Percentiles rank a stretch among this genome's conserved stretches.
These are phyloP conservation scores for Torymus texanus DNA, from an alignment of 2,888 invertebrate species.

Conservation along the genomic window DNA sequence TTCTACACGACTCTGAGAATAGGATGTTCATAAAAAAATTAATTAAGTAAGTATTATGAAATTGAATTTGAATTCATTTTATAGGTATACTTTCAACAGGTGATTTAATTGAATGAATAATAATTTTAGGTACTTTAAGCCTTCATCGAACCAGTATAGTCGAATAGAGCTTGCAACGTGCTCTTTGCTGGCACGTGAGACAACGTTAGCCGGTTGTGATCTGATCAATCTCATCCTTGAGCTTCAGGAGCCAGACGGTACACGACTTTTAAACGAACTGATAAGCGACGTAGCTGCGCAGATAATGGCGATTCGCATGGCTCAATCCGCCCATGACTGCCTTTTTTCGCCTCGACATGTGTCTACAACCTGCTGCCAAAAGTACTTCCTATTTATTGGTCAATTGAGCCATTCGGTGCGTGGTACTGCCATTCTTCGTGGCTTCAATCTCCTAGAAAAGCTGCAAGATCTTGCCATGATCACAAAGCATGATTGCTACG, in stretches of 20 bases:
- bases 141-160: slow-evolving; percentile 91
- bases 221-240: slow-evolving; percentile 85
- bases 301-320: slow-evolving; percentile 83
- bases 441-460: slow-evolving; percentile 69
- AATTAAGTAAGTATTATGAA: slow-evolving; percentile 71
- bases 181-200: slow-evolving; percentile 77
- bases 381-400: slow-evolving; percentile 95
- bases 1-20: slow-evolving; percentile 82
- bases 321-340: slow-evolving; percentile 89
- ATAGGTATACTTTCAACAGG: too few species aligned
- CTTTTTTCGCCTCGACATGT: slow-evolving; percentile 92
- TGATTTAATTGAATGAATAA: too few species aligned
- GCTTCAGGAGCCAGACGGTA: slow-evolving; percentile 83
- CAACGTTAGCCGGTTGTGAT: slow-evolving; percentile 83
- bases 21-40: slow-evolving; percentile 84
- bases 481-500: slow-evolving; percentile 93
- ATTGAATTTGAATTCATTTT: not conserved
- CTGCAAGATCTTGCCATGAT: slow-evolving; percentile 87
- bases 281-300: slow-evolving; percentile 88
- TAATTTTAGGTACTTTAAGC: slow-evolving; percentile 84
- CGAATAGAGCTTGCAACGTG: slow-evolving; percentile 84
- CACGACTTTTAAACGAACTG: slow-evolving; percentile 84
- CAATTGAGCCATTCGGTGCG: slow-evolving; percentile 85
- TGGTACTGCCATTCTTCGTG: slow-evolving; percentile 84
- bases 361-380: slow-evolving; percentile 92